These are phyloP conservation scores for Laticauda laticaudata DNA, from an alignment of 2,113 vertebrate genomes.

Conservation along the genomic window DNA sequence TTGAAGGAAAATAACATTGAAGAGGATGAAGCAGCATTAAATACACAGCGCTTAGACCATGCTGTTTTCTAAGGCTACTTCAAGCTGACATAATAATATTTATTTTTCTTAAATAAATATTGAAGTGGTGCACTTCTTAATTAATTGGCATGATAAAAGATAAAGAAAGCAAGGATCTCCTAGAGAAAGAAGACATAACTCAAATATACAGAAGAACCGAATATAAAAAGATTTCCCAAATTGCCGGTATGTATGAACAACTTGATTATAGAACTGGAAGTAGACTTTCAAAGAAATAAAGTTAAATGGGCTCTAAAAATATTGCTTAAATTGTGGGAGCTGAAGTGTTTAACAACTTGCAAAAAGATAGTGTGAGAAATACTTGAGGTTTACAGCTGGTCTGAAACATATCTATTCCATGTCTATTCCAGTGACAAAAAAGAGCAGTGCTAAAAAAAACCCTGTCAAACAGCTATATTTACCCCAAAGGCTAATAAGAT, in stretches of 20 bases:
- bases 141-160: neutral
- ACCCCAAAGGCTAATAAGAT: neutral
- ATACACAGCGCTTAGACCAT: constrained; percentile 63
- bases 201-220: neutral
- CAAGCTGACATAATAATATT: constrained; percentile 69
- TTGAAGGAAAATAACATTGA: constrained; percentile 67
- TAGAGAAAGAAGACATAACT: neutral
- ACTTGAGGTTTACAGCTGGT: neutral
- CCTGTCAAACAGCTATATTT: neutral
- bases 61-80: constrained; percentile 52
- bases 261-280: neutral
- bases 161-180: neutral
- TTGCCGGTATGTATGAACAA: neutral
- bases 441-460: neutral
- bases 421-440: neutral
- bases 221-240: neutral
- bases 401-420: neutral
- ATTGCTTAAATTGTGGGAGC: neutral
- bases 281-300: neutral
- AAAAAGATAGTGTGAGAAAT: neutral
- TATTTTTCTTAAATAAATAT: constrained; percentile 69
- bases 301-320: neutral
- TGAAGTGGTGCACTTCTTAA: constrained; percentile 34
- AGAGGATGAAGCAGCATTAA: constrained; percentile 65
- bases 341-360: neutral